Evolutionary conservation across 2,888 invertebrate species (phyloP), one percentile per base, ranked within the genome.

Genomic region (Drosophila kuntzei): DNA sequence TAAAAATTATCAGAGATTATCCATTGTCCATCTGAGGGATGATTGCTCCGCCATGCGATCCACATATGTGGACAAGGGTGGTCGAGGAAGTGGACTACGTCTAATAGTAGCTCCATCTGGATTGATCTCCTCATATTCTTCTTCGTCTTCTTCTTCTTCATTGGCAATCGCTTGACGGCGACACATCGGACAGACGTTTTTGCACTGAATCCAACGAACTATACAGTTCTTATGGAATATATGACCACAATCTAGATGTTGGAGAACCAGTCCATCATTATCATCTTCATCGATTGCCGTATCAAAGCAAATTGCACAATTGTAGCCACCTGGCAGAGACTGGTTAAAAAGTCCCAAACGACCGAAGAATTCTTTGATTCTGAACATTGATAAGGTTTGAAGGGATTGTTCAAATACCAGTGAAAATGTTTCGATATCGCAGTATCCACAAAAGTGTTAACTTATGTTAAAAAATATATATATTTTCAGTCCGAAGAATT

Each of bases 281-380:
- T n/a, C 32, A 2, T n/a, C 27, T 1, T 51, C 57, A 3, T 50
- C 57, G 36, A 14, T 47, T 7, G 44, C 37, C 22, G 60, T 44
- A 5, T 69, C 68, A 7, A 47, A 49, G 44, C 68, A 69, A 37
- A 69, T 69, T 25, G 70, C 25, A 37, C 68, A 69, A 22, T 59
- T 39, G n/a, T 43, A 27, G 1, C 25, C 27, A 2, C 0, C 12
- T 3, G 51, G 34, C 18, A 11, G 0, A 2, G 27, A 2, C 2
- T 34, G 20, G 0, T 7, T 3, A 2, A 39, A 8, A 8, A 57
- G 9, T 27, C 54, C 67, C 18, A 37, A 37, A 1, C 50, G 58
- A 2, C 12, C 14, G 1, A 67, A 29, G 12, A 67, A 51, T n/a
- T 57, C 68, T 14, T 67, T 67, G 22, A 67, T 51, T 50, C 39